Conservation (phyloP, 2,888 invertebrate genomes). For the Drosophila bunnanda region DNA sequence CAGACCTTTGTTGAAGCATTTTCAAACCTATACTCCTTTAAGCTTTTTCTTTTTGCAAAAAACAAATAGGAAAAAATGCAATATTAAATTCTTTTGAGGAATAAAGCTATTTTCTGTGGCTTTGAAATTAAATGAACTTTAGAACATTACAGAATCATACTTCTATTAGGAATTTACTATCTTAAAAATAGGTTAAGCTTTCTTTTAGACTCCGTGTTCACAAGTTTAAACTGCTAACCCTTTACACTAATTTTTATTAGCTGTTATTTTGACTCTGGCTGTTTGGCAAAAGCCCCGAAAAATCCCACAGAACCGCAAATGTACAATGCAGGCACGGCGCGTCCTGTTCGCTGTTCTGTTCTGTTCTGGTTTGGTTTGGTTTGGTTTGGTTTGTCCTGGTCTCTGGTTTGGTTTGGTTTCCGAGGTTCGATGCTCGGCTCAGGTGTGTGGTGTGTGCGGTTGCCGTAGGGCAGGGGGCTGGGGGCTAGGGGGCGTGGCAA, state of each 20-base stretch:
- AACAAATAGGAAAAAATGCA: too few species aligned
- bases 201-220: neutral
- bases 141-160: too few species aligned
- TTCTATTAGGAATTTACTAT: too few species aligned
- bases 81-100: neutral
- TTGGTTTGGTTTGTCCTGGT: conserved; percentile 21
- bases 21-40: too few species aligned
- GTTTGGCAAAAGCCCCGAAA: conserved; percentile 23
- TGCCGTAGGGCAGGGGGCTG: neutral
- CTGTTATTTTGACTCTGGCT: conserved; percentile 7
- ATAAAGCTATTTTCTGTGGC: neutral
- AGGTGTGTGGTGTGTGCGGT: conserved; percentile 45
- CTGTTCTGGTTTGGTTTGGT: conserved; percentile 8
- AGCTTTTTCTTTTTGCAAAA: too few species aligned
- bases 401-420: conserved; percentile 27
- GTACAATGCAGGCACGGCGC: conserved; percentile 45
- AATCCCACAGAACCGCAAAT: conserved; percentile 54
- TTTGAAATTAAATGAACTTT: too few species aligned
- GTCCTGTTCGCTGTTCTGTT: conserved; percentile 22
- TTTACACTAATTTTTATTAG: conserved; percentile 4
- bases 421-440: conserved; percentile 35
- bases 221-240: neutral
- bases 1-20: too few species aligned
- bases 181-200: neutral
- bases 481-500: conserved; percentile 1